A percentile compares a stretch with the other conserved stretches of the same genome.
Conservation (phyloP, 2,888 invertebrate genomes). For the Phlogophora meticulosa region DNA sequence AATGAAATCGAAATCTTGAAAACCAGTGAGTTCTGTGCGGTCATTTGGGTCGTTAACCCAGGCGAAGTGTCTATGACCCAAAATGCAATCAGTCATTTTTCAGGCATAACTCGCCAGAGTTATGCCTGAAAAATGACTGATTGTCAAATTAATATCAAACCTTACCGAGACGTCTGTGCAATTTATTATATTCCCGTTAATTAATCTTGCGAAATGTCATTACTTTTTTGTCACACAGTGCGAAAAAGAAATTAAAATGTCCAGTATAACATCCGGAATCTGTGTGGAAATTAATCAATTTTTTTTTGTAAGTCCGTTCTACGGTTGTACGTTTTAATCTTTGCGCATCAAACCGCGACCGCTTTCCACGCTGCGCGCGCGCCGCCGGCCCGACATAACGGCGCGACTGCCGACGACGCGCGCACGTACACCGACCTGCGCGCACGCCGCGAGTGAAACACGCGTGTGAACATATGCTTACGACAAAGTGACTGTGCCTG, state of each 20-base stretch:
- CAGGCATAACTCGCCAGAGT: too few relatives aligned
- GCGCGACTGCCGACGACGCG: conserved; percentile 77
- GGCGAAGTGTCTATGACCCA: conserved; percentile 32
- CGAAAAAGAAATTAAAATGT: conserved; percentile 46
- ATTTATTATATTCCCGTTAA: conserved; percentile 59
- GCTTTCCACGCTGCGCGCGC: conserved; percentile 78
- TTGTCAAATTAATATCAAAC: conserved; percentile 35
- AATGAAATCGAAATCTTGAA: conserved; percentile 37
- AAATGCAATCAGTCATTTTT: conserved; percentile 35
- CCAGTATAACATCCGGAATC: conserved; percentile 31
- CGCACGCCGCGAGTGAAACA: conserved; percentile 69
- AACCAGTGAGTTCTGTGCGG: conserved; percentile 18
- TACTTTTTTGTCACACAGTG: conserved; percentile 38
- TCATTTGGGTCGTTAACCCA: conserved; percentile 38
- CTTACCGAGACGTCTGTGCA: conserved; percentile 16
- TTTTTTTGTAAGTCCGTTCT: conserved; percentile 47
- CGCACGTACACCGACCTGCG: conserved; percentile 48
- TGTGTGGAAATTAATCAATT: conserved; percentile 35
- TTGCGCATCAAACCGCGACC: conserved; percentile 74
- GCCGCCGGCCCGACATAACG: conserved; percentile 83
- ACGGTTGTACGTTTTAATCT: conserved; percentile 67
- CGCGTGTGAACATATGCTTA: conserved; percentile 69
- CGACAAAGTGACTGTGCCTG: conserved; percentile 70
- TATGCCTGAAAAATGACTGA: too few relatives aligned
- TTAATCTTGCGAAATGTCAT: conserved; percentile 44